These are phyloP conservation scores for Anguilla pacifica DNA, from an alignment of 2,797 vertebrate species.

Conservation along the genomic window DNA sequence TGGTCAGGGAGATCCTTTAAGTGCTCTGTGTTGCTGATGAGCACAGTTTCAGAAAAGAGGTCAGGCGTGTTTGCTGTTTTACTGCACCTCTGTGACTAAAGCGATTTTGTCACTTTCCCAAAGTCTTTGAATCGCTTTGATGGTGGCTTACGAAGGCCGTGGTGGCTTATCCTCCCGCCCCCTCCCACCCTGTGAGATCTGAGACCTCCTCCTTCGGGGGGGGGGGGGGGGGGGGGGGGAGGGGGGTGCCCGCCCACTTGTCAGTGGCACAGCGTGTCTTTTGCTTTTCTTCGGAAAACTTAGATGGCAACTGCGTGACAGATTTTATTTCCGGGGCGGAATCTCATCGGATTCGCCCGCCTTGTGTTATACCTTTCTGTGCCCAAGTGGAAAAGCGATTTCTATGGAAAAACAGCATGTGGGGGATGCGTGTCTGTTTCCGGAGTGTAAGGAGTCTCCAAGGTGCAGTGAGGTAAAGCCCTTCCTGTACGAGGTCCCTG, in stretches of 20 bases:
- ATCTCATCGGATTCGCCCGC: background rate
- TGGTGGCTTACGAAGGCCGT: background rate
- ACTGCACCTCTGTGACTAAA: slow-evolving; percentile 15
- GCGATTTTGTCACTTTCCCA: background rate
- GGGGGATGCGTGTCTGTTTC: background rate
- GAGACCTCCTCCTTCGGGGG: background rate
- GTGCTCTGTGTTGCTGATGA: background rate
- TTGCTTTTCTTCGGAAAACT: background rate
- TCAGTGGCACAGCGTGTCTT: background rate
- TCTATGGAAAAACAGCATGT: background rate
- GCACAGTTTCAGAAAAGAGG: background rate
- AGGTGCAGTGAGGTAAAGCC: background rate
- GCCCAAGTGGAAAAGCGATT: background rate
- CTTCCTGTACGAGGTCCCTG: background rate
- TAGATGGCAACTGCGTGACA: background rate
- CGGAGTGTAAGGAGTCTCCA: too few species aligned
- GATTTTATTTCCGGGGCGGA: background rate
- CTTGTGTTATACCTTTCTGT: background rate
- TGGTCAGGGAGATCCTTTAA: background rate
- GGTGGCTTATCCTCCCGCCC: background rate
- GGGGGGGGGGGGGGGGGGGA: background rate
- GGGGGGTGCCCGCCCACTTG: background rate
- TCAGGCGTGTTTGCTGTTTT: background rate
- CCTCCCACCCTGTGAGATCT: background rate
- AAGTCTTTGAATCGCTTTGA: background rate